These are phyloP conservation scores for Lydus trimaculatus DNA, from an alignment of 2,888 invertebrate species.

Conservation along the genomic window DNA sequence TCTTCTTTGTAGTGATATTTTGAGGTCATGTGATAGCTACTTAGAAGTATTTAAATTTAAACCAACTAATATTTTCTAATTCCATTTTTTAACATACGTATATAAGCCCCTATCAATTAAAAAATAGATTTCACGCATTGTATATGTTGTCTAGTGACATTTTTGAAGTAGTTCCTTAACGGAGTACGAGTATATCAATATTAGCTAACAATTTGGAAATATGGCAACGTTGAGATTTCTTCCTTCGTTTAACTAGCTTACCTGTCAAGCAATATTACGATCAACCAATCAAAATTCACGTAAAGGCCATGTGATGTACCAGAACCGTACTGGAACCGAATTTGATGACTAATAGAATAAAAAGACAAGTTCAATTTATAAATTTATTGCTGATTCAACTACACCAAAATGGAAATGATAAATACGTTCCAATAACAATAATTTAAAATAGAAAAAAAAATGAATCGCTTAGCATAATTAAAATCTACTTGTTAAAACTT, in stretches of 20 bases:
- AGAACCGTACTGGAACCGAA: neutral
- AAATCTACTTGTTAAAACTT: slow-evolving; percentile 20
- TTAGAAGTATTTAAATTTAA: too few relatives aligned
- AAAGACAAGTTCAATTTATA: neutral
- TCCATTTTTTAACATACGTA: too few relatives aligned
- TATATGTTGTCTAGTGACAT: too few relatives aligned
- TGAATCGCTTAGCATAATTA: neutral
- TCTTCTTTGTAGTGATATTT: too few relatives aligned
- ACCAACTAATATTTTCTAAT: too few relatives aligned
- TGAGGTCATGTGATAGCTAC: too few relatives aligned
- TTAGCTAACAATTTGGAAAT: neutral
- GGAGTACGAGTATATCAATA: too few relatives aligned
- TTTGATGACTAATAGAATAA: neutral
- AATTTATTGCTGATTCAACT: neutral
- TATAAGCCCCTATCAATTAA: too few relatives aligned
- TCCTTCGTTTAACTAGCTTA: neutral
- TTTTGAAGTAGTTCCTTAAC: too few relatives aligned
- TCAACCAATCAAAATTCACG: neutral
- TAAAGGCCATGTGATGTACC: neutral
- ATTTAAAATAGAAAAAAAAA: neutral
- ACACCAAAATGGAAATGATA: neutral
- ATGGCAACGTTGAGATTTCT: neutral
- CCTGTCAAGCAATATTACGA: neutral
- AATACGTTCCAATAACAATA: neutral
- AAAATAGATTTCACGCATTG: too few relatives aligned